Percentiles rank a stretch among this genome's conserved stretches.
Evolutionary conservation across 2,888 invertebrate species (phyloP).

Genomic region (Plebejus argus): DNA sequence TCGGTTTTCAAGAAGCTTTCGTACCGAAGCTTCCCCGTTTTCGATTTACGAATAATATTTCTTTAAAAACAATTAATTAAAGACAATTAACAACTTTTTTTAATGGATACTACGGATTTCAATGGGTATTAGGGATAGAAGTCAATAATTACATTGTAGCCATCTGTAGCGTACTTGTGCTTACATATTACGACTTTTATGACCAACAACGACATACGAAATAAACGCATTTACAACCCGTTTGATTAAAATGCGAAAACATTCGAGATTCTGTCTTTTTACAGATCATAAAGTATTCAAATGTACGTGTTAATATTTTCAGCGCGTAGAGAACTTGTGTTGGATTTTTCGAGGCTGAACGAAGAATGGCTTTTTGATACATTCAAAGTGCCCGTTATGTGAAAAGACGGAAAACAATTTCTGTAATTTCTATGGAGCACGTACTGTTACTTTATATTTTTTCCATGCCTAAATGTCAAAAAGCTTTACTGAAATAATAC

Average conservation of each 20-base stretch:
- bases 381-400: conserved; percentile 51
- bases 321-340: conserved; percentile 64
- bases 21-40: too few species aligned
- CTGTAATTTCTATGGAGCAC: conserved; percentile 14
- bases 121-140: too few species aligned
- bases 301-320: conserved; percentile 74
- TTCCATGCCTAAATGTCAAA: conserved; percentile 8
- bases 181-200: conserved; percentile 20
- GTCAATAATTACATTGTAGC: not conserved
- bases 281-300: conserved; percentile 79
- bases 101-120: too few species aligned
- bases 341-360: conserved; percentile 45
- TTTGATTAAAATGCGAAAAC: conserved; percentile 76
- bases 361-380: conserved; percentile 52
- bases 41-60: too few species aligned
- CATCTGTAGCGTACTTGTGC: not conserved
- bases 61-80: too few species aligned
- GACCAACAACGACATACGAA: conserved; percentile 25
- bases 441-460: conserved; percentile 10
- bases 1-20: not conserved
- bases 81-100: too few species aligned
- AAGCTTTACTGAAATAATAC: not conserved
- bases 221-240: conserved; percentile 43
- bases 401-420: conserved; percentile 27
- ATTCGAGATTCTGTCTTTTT: conserved; percentile 77